Conservation (phyloP, 2,113 vertebrate species). For the Cololabis saira region DNA sequence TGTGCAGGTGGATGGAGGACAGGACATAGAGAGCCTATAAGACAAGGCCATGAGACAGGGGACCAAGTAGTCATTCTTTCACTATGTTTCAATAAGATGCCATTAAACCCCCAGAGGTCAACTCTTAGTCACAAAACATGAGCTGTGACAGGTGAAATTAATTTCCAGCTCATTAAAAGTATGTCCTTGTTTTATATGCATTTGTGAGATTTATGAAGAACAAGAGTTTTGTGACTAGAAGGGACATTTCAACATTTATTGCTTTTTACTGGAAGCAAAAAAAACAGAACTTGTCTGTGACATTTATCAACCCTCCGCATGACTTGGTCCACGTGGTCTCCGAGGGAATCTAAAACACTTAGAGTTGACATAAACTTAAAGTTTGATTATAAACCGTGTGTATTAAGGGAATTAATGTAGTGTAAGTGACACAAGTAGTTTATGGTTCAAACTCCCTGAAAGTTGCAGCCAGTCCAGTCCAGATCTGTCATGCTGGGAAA, state of each 20-base stretch:
- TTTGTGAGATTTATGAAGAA: neutral
- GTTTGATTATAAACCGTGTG: conserved; percentile 32
- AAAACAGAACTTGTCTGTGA: no score
- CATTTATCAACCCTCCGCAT: conserved; percentile 22
- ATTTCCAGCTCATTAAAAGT: conserved; percentile 1
- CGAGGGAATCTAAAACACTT: conserved; percentile 57
- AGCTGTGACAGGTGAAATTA: neutral
- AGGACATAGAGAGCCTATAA: conserved; percentile 43
- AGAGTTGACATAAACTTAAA: conserved; percentile 19
- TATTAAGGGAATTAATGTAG: conserved; percentile 43
- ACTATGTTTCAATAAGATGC: conserved; percentile 32
- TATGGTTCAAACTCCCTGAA: conserved; percentile 31
- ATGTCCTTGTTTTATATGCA: neutral
- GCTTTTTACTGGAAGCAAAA: neutral
- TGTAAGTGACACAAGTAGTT: conserved; percentile 31
- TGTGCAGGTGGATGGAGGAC: conserved; percentile 73
- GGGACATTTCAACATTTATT: neutral
- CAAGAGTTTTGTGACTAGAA: neutral
- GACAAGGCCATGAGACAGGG: conserved; percentile 31
- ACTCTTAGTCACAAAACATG: conserved; percentile 4
- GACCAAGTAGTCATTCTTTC: conserved; percentile 35
- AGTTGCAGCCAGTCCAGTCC: neutral
- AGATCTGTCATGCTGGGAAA: neutral
- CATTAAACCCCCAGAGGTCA: conserved; percentile 20
- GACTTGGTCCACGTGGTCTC: conserved; percentile 41